Conservation (phyloP, 2,888 invertebrate species). For the Drosophila neonasuta region DNA sequence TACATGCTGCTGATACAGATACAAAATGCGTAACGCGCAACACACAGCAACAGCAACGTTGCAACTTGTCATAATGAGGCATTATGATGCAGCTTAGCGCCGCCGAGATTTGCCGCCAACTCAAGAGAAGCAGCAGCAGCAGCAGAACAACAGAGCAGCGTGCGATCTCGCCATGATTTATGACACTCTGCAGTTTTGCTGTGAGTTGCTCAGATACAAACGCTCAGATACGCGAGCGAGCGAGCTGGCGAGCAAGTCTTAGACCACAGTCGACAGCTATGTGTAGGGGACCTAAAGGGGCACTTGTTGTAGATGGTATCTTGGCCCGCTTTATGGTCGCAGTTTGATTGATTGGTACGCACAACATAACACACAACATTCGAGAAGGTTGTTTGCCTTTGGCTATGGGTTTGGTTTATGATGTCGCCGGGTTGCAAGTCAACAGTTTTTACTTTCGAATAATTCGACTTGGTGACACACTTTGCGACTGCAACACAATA, state of each 20-base stretch:
- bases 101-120: constrained; percentile 36
- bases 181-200: constrained; percentile 30
- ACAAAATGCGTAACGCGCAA: constrained; percentile 54
- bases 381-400: constrained; percentile 36
- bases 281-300: constrained; percentile 15
- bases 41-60: constrained; percentile 10
- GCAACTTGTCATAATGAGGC: constrained; percentile 64
- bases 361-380: constrained; percentile 13
- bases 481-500: constrained; percentile 7
- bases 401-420: constrained; percentile 30
- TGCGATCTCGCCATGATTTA: constrained; percentile 64
- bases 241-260: constrained; percentile 16
- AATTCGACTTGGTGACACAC: constrained; percentile 44
- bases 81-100: constrained; percentile 51
- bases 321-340: constrained; percentile 32
- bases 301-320: constrained; percentile 63
- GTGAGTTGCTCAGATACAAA: constrained; percentile 41
- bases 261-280: constrained; percentile 14
- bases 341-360: constrained; percentile 66
- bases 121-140: background rate
- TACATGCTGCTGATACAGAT: constrained; percentile 35
- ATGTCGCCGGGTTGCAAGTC: constrained; percentile 25
- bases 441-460: constrained; percentile 46
- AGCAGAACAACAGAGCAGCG: constrained; percentile 16
- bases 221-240: constrained; percentile 28